Conservation (phyloP, 2,888 invertebrate genomes). For the Drosophila fungiperda region DNA sequence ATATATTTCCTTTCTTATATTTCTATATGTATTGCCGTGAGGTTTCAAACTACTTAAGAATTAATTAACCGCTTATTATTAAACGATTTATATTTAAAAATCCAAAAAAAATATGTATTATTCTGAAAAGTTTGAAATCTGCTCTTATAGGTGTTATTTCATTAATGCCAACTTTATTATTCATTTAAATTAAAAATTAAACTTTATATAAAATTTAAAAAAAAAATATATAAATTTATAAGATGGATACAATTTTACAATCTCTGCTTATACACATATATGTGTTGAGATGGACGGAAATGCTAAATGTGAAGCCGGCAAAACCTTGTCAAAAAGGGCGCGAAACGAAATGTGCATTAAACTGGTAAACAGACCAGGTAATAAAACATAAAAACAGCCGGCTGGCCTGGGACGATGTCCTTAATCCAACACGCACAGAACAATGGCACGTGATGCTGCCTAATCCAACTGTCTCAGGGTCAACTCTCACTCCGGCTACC, state of each 20-base stretch:
- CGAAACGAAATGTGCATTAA: slow-evolving; percentile 32
- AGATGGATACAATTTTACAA: no score
- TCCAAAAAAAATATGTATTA: no score
- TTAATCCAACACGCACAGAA: slow-evolving; percentile 36
- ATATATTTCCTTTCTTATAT: neutral
- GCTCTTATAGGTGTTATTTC: no score
- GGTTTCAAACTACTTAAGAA: neutral
- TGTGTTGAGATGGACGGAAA: neutral
- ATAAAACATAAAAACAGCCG: slow-evolving; percentile 55
- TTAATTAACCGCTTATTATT: neutral
- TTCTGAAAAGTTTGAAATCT: no score
- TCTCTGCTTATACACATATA: no score
- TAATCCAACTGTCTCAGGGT: slow-evolving; percentile 46
- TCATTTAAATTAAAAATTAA: no score
- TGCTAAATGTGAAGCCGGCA: slow-evolving; percentile 7
- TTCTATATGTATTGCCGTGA: neutral
- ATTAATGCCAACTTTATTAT: no score
- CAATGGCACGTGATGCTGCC: slow-evolving; percentile 65
- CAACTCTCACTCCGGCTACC: slow-evolving; percentile 24
- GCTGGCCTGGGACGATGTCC: slow-evolving; percentile 3
- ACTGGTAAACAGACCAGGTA: slow-evolving; percentile 43
- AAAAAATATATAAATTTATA: no score
- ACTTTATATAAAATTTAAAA: no score
- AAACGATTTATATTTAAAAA: no score
- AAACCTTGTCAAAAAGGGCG: slow-evolving; percentile 32